A percentile compares a stretch with the other conserved stretches of the same genome.
These are phyloP conservation scores for Isaurus tuberculatus DNA, from an alignment of 92 coral and sea anemone genomes.

Conservation along the genomic window DNA sequence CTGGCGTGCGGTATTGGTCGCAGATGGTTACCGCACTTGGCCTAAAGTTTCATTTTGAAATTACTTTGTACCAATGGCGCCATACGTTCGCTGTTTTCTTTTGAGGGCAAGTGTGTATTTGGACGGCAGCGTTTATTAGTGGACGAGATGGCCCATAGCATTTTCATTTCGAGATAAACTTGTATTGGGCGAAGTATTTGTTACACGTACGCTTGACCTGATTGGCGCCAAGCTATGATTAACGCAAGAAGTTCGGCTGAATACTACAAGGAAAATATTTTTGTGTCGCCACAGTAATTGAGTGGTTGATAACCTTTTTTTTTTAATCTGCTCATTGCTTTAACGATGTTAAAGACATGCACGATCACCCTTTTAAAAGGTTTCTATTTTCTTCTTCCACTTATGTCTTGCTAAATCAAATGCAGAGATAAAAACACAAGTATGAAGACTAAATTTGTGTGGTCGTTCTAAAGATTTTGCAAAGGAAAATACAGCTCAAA, in stretches of 20 bases:
- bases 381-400: neutral
- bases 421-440: too few species aligned
- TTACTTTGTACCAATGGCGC: constrained; percentile 32
- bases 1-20: constrained; percentile 3
- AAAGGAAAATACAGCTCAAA: neutral
- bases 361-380: neutral
- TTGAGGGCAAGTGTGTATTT: constrained; percentile 41
- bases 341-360: neutral
- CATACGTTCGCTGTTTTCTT: neutral
- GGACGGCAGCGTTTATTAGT: constrained; percentile 4
- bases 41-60: neutral
- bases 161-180: constrained; percentile 27
- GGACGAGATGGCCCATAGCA: constrained; percentile 3
- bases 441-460: neutral
- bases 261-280: neutral
- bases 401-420: neutral
- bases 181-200: constrained; percentile 19
- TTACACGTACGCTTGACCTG: constrained; percentile 20
- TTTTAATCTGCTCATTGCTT: neutral
- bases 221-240: constrained; percentile 12
- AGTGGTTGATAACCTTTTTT: neutral
- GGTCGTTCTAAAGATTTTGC: constrained; percentile 21
- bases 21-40: neutral
- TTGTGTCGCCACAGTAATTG: constrained; percentile 1
- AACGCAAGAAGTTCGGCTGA: neutral